A percentile compares a stretch with the other conserved stretches of the same genome.
phyloP scores from a whole-genome alignment of 2,113 vertebrate genomes.

The Sander lucioperca region DNA sequence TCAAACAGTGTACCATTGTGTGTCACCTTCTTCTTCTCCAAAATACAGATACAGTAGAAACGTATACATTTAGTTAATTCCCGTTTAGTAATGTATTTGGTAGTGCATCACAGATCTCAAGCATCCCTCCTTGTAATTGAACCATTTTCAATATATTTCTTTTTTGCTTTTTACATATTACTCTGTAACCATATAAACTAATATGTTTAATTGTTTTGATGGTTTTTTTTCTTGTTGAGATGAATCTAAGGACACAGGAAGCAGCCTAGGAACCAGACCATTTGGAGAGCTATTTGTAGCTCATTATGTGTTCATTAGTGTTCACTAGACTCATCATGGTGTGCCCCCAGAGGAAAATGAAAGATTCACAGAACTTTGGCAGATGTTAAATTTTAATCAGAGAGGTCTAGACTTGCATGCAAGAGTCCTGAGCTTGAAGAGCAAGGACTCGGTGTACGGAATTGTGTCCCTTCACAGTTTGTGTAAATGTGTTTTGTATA shows the following conservation, averaged over 20 bases:
- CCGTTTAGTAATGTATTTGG: background rate
- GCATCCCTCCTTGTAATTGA: background rate
- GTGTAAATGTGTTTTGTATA: background rate
- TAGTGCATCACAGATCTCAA: background rate
- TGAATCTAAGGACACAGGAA: conserved; percentile 68
- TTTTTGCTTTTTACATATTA: background rate
- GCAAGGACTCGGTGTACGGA: background rate
- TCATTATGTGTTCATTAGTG: conserved; percentile 78
- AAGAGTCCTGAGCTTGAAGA: conserved; percentile 11
- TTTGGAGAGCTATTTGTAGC: conserved; percentile 74
- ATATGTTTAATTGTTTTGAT: conserved; percentile 34
- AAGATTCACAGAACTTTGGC: conserved; percentile 79
- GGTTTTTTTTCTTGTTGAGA: conserved; percentile 19
- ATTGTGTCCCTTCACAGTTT: background rate
- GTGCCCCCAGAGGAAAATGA: conserved; percentile 73
- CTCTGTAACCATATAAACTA: conserved; percentile 3
- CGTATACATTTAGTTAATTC: background rate
- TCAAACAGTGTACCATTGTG: conserved; percentile 23
- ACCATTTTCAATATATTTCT: background rate
- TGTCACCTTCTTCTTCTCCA: background rate
- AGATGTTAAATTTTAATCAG: conserved; percentile 79
- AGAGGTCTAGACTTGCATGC: conserved; percentile 55
- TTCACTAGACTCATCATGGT: conserved; percentile 61
- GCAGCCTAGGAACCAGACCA: conserved; percentile 57
- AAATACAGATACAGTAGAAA: background rate